phyloP scores from a whole-genome alignment of 2,113 vertebrate genomes.

The Rousettus leschenaultii region DNA sequence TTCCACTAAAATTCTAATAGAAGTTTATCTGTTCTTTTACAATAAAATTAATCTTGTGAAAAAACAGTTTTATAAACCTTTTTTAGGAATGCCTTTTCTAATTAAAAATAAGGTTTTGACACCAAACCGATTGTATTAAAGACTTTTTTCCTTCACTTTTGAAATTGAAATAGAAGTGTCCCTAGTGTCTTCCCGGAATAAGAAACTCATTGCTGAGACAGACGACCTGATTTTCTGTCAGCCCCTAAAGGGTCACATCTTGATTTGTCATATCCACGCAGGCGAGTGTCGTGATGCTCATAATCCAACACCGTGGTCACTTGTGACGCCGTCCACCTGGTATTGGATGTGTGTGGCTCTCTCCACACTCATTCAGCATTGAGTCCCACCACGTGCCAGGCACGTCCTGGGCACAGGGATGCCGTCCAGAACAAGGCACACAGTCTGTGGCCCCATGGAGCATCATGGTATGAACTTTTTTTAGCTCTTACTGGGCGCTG shows the following conservation, averaged over 20 bases:
- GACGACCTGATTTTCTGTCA: not conserved
- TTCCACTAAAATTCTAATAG: not conserved
- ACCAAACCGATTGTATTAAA: not conserved
- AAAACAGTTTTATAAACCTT: not conserved
- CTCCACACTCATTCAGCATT: not conserved
- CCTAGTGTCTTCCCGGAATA: not conserved
- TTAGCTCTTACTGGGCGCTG: not conserved
- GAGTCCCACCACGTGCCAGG: not conserved
- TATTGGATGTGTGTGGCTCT: not conserved
- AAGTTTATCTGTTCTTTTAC: not conserved
- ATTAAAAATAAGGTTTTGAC: not conserved
- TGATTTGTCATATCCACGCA: no score
- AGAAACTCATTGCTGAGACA: not conserved
- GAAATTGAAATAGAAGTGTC: not conserved
- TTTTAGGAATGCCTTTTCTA: not conserved
- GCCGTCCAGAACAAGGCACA: accelerated
- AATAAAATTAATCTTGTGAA: not conserved
- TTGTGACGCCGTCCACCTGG: not conserved
- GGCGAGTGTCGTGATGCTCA: not conserved
- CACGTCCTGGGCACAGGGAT: not conserved
- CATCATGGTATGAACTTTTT: not conserved
- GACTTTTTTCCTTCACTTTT: not conserved
- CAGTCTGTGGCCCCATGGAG: not conserved
- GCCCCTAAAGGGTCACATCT: not conserved
- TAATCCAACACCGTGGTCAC: not conserved